A percentile compares a stretch with the other conserved stretches of the same genome.
Conservation (phyloP, 2,888 invertebrate genomes). For the Encarsia formosa region DNA sequence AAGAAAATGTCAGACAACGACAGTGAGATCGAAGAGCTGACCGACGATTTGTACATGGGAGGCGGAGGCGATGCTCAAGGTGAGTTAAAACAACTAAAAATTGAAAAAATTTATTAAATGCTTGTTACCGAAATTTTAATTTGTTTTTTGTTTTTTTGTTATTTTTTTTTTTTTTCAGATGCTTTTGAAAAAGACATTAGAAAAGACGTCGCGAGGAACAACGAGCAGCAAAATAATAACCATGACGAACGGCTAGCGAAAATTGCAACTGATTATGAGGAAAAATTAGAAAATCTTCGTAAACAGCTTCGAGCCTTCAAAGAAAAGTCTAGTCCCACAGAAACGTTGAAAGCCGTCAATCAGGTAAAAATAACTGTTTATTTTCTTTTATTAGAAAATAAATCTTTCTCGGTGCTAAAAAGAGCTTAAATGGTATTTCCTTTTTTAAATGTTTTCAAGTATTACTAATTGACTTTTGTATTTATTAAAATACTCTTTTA, state of each 20-base stretch:
- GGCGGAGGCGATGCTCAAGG: slow-evolving; percentile 16
- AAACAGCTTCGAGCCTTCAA: slow-evolving; percentile 29
- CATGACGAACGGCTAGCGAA: slow-evolving; percentile 17
- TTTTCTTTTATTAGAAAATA: neutral
- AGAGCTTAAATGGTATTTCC: slow-evolving; percentile 5
- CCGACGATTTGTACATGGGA: slow-evolving; percentile 48
- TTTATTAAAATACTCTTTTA: no score
- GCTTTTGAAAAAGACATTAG: slow-evolving; percentile 3
- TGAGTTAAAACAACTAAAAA: no score
- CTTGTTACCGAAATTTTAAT: neutral
- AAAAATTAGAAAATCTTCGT: slow-evolving; percentile 31
- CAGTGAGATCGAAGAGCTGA: slow-evolving; percentile 49
- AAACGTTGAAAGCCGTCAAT: slow-evolving; percentile 30
- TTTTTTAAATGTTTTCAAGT: no score
- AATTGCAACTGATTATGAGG: slow-evolving; percentile 30
- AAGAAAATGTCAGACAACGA: slow-evolving; percentile 56
- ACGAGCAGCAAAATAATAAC: slow-evolving; percentile 12
- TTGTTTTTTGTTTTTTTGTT: neutral
- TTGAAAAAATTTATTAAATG: neutral
- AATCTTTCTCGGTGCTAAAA: slow-evolving; percentile 14
- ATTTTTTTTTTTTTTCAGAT: slow-evolving; percentile 1
- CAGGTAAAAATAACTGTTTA: slow-evolving; percentile 33
- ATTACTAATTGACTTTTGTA: no score
- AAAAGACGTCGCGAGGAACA: neutral
- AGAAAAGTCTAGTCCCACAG: slow-evolving; percentile 22